Conservation (phyloP, 1,140 invertebrate genomes). For the Pinna nobilis region DNA sequence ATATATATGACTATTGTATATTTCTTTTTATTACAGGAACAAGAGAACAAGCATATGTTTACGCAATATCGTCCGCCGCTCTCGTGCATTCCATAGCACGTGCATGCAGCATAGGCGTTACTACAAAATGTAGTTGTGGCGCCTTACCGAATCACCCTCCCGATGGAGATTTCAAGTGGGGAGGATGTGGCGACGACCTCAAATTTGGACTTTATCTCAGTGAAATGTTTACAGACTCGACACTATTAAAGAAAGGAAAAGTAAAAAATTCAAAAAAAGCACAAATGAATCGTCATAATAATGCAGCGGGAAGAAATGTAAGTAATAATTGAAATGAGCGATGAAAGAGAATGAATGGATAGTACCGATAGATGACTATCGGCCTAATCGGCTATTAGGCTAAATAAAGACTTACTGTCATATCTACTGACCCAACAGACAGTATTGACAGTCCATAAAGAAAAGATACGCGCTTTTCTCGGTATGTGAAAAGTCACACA, state of each 20-base stretch:
- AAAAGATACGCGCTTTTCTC: too few relatives aligned
- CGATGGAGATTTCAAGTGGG: constrained; percentile 80
- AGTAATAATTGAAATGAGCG: constrained; percentile 12
- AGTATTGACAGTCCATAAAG: too few relatives aligned
- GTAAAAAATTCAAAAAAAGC: constrained; percentile 56
- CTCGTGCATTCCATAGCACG: constrained; percentile 83
- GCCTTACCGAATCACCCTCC: constrained; percentile 62
- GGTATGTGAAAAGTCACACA: too few relatives aligned
- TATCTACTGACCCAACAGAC: too few relatives aligned
- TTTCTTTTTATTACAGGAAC: constrained; percentile 78
- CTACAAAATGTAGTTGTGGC: constrained; percentile 82
- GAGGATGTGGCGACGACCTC: constrained; percentile 82
- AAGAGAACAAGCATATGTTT: constrained; percentile 87
- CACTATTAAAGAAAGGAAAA: constrained; percentile 73
- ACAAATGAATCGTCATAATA: constrained; percentile 82
- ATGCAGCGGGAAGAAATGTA: constrained; percentile 73
- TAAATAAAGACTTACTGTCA: too few relatives aligned
- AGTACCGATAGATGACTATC: too few relatives aligned
- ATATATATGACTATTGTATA: too few relatives aligned
- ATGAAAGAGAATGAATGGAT: too few relatives aligned
- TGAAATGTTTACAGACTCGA: constrained; percentile 79
- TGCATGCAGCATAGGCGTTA: constrained; percentile 83
- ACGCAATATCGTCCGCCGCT: constrained; percentile 84
- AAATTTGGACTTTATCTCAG: constrained; percentile 79
- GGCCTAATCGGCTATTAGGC: too few relatives aligned